phyloP scores from a whole-genome alignment of 2,113 vertebrate species.

The Cyanistes caeruleus region DNA sequence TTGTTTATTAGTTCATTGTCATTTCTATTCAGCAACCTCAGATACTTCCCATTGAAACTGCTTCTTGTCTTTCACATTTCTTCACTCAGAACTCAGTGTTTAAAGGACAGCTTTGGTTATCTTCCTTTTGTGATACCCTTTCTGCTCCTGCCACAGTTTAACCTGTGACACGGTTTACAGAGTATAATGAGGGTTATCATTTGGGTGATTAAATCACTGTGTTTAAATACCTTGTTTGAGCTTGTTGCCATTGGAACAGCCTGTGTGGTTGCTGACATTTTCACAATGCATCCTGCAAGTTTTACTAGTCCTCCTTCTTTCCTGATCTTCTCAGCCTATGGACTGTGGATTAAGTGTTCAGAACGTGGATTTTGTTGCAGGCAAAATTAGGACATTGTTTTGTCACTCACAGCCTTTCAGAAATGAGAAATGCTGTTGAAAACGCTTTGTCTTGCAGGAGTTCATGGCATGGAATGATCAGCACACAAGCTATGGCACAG shows the following conservation, averaged over 20 bases:
- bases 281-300: not conserved
- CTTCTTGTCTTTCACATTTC: not conserved
- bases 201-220: not conserved
- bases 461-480: not conserved
- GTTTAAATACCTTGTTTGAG: not conserved
- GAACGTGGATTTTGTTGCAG: not conserved
- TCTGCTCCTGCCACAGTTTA: not conserved
- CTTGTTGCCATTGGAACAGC: not conserved
- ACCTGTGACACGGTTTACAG: not conserved
- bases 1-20: not conserved
- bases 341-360: not conserved
- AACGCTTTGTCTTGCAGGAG: not conserved
- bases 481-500: not conserved
- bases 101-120: not conserved
- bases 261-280: not conserved
- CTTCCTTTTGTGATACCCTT: not conserved
- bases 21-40: not conserved
- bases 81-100: not conserved
- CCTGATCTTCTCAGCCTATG: not conserved
- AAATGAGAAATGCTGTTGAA: not conserved
- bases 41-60: not conserved
- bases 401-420: not conserved
- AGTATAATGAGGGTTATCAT: constrained; percentile 2
- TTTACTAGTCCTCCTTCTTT: not conserved
- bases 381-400: not conserved